These are phyloP conservation scores for Papilio machaon DNA, from an alignment of 1,140 invertebrate genomes.

Conservation along the genomic window DNA sequence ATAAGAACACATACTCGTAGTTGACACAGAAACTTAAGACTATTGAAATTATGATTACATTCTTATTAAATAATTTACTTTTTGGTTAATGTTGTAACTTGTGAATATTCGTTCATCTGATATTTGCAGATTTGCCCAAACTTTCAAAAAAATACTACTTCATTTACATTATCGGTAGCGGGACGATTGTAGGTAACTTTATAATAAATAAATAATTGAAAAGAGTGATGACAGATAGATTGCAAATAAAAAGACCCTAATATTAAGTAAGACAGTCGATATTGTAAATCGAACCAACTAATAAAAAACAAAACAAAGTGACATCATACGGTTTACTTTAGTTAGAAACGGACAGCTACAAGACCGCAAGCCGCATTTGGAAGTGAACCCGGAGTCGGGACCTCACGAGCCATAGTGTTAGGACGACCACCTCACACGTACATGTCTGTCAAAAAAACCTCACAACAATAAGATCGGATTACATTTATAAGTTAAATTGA, in stretches of 20 bases:
- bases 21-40: too few species aligned
- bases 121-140: too few species aligned
- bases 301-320: not conserved
- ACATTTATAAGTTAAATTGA: constrained; percentile 1
- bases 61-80: too few species aligned
- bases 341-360: constrained; percentile 1
- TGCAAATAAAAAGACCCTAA: not conserved
- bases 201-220: not conserved
- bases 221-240: not conserved
- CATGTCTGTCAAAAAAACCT: constrained; percentile 1
- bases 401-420: not conserved
- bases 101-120: too few species aligned
- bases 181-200: too few species aligned
- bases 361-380: not conserved
- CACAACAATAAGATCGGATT: constrained; percentile 13
- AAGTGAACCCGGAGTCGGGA: not conserved
- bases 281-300: not conserved
- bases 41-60: too few species aligned
- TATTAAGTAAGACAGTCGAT: not conserved
- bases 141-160: too few species aligned
- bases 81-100: too few species aligned
- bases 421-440: not conserved
- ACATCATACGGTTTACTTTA: not conserved
- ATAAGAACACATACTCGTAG: too few species aligned
- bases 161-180: too few species aligned